phyloP scores from a whole-genome alignment of 2,888 invertebrate genomes.

The Hydrotaea cyrtoneurina region DNA sequence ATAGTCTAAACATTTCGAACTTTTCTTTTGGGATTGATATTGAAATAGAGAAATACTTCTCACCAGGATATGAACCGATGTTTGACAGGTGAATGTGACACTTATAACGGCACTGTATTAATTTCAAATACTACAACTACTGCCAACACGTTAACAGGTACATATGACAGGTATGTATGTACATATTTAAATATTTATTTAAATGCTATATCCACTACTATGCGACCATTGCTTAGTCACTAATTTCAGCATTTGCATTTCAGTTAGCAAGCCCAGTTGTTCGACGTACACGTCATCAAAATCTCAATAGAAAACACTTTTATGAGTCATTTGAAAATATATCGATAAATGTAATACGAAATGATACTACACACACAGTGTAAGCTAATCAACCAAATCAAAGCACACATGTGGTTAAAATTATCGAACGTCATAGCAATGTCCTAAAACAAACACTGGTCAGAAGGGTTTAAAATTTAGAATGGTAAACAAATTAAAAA shows the following conservation, averaged over 20 bases:
- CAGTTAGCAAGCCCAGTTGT: slow-evolving; percentile 60
- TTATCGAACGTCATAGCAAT: not conserved
- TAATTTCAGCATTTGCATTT: slow-evolving; percentile 59
- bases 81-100: too few relatives aligned
- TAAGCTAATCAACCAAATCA: not conserved
- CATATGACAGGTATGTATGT: not conserved
- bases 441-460: too few relatives aligned
- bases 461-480: too few relatives aligned
- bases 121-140: not conserved
- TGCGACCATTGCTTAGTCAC: slow-evolving; percentile 30
- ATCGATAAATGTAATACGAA: slow-evolving; percentile 59
- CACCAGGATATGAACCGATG: too few relatives aligned
- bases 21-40: too few relatives aligned
- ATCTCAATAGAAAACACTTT: not conserved
- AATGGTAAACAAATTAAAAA: too few relatives aligned
- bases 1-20: too few relatives aligned
- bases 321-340: slow-evolving; percentile 58
- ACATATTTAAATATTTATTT: slow-evolving; percentile 37
- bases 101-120: not conserved
- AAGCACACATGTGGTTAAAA: not conserved
- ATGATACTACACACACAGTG: slow-evolving; percentile 29
- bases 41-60: too few relatives aligned
- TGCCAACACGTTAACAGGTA: too few relatives aligned
- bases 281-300: slow-evolving; percentile 21
- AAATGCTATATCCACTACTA: slow-evolving; percentile 26